Base-by-base conservation (phyloP, 2,797 vertebrate genomes). In the Notolabrus celidotus region DNA sequence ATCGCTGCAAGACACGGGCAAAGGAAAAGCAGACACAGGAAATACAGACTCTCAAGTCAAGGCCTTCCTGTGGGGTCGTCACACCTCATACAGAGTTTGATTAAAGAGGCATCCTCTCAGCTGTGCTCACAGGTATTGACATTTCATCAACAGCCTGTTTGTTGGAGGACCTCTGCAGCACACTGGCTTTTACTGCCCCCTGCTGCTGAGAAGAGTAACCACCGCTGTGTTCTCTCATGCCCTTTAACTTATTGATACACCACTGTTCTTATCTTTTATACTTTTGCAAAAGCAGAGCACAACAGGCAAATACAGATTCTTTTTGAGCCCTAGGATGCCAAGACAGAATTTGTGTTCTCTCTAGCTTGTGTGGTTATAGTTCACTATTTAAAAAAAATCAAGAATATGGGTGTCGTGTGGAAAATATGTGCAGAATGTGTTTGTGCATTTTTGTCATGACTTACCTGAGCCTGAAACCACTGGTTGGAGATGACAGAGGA, bases 111-210 rank as follows among this genome's bases (percentile, higher is more conserved):
- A 15, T 31, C 41, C 22, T 42, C 22, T 31, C 16, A 45, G 14
- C 43, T 16, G 53, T 20, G 14, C 42, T 51, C 31, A 16, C 67
- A 38, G 36, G 41, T 27, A 19, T 23, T 67, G 29, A 20, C 31
- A 45, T 42, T 41, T 63, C 33, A 57, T 50, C 41, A 61, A 5
- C 60, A 68, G 52, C 38, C 47, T 56, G 19, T 57, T 38, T 62
- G 36, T 54, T 3, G 38, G 29, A 57, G 67, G 42, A 15, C 1
- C 19, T 53, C 36, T 43, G 50, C 59, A 27, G 54, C 62, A 59
- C 17, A 23, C 41, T 88, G 77, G 49, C 58, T 63, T 71, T 77
- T 80, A 78, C 86, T 90, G 91, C 91, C 92, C 86, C 84, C 93
- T 92, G 83, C 84, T 92, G 93, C 58, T 78, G 5, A 41, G 22